Evolutionary conservation across 2,797 vertebrate genomes (phyloP).

Genomic region (Emys orbicularis): DNA sequence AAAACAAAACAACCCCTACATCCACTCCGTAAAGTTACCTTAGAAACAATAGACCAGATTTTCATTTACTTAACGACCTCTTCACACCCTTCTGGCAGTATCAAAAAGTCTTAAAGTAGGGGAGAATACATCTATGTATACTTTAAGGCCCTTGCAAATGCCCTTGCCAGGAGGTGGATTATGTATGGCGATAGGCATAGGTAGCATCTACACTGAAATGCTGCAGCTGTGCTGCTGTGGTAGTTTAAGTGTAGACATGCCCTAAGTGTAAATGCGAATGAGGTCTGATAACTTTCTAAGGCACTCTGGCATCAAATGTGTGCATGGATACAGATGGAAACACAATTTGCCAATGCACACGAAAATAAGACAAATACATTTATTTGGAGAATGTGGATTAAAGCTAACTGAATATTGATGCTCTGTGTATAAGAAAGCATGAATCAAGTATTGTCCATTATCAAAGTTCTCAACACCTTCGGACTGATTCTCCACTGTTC

Average conservation of each 20-base stretch:
- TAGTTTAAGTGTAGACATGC: background rate
- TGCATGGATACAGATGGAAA: too few relatives aligned
- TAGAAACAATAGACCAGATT: background rate
- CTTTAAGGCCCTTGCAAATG: background rate
- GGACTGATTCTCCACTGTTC: background rate
- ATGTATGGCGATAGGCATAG: background rate
- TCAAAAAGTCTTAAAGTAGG: background rate
- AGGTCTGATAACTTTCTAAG: background rate
- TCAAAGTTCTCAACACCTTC: background rate
- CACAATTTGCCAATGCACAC: too few relatives aligned
- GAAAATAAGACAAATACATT: too few relatives aligned
- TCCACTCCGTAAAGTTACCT: background rate
- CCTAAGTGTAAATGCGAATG: background rate
- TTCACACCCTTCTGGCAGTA: background rate
- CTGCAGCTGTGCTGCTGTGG: background rate
- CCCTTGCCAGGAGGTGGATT: background rate
- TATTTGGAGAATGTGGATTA: too few relatives aligned
- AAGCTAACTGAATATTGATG: too few relatives aligned
- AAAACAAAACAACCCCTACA: background rate
- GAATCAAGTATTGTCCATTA: background rate
- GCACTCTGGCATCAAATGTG: too few relatives aligned
- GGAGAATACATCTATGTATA: background rate
- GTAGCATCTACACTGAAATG: background rate
- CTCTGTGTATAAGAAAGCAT: too few relatives aligned
- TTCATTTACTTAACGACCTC: background rate